Conservation (phyloP, 2,797 vertebrate genomes). For the Sphenopsis melanotis region DNA sequence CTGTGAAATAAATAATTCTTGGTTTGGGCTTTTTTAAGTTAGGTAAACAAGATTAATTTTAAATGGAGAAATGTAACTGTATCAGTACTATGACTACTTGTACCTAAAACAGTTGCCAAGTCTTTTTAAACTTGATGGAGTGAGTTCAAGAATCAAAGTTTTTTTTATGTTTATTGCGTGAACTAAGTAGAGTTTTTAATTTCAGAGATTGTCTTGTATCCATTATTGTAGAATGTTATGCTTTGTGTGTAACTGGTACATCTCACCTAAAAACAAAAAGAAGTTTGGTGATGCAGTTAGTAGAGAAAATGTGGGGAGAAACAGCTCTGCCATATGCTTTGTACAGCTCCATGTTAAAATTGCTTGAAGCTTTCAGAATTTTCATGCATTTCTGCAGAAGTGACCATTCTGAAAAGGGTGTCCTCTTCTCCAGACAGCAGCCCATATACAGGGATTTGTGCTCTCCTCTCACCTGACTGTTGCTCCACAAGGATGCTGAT, state of each 20-base stretch:
- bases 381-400: neutral
- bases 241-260: neutral
- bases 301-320: neutral
- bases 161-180: neutral
- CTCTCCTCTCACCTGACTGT: neutral
- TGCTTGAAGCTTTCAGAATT: neutral
- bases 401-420: neutral
- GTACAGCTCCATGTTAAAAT: neutral
- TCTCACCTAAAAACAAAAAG: neutral
- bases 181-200: neutral
- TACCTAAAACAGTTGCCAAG: neutral
- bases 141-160: neutral
- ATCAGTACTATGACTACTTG: neutral
- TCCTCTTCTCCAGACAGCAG: neutral
- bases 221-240: neutral
- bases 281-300: neutral
- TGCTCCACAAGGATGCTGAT: neutral
- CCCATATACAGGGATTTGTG: accelerated
- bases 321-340: neutral
- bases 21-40: neutral
- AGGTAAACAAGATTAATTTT: neutral
- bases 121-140: neutral
- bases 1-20: neutral
- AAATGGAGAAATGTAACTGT: neutral
- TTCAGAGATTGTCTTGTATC: neutral